phyloP scores from a whole-genome alignment of 35 echinoderm and acorn worm species.

The Acanthaster planci region DNA sequence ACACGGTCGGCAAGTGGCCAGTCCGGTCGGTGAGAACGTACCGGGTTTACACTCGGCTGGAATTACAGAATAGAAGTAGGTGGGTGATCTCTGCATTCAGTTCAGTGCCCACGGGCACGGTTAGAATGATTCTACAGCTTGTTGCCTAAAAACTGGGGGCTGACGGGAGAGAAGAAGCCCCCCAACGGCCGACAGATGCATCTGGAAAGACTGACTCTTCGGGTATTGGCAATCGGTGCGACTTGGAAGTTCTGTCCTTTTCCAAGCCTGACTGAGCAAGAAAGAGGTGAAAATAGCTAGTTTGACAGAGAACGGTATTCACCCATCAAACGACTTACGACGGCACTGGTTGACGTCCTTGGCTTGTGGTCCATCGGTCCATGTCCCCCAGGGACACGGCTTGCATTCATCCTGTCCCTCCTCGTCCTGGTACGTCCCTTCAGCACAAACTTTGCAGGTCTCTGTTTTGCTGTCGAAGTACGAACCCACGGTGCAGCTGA shows the following conservation, averaged over 20 bases:
- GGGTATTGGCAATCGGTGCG: too few species aligned
- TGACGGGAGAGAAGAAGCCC: too few species aligned
- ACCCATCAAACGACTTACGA: constrained; percentile 2
- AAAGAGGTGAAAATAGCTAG: too few species aligned
- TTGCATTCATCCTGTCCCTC: constrained; percentile 39
- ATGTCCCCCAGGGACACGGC: constrained; percentile 22
- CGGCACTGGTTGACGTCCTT: constrained; percentile 42
- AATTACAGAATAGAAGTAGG: not conserved
- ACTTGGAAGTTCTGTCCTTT: too few species aligned
- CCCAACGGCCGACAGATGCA: too few species aligned
- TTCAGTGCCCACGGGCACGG: too few species aligned
- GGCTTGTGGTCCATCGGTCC: constrained; percentile 31
- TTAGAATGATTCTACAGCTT: too few species aligned
- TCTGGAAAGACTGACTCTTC: too few species aligned
- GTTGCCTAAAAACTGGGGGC: too few species aligned
- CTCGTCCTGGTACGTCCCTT: constrained; percentile 40
- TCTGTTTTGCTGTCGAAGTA: constrained; percentile 8
- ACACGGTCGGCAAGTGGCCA: constrained; percentile 47
- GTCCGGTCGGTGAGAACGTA: constrained; percentile 32
- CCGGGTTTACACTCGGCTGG: constrained; percentile 36
- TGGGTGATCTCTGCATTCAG: too few species aligned
- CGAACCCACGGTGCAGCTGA: constrained; percentile 45
- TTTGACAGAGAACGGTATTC: too few species aligned
- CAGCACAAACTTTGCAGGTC: constrained; percentile 12
- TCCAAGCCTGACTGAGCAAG: too few species aligned